Evolutionary conservation across 1,140 invertebrate genomes (phyloP).

Genomic region (Drosophila pectinifera): DNA sequence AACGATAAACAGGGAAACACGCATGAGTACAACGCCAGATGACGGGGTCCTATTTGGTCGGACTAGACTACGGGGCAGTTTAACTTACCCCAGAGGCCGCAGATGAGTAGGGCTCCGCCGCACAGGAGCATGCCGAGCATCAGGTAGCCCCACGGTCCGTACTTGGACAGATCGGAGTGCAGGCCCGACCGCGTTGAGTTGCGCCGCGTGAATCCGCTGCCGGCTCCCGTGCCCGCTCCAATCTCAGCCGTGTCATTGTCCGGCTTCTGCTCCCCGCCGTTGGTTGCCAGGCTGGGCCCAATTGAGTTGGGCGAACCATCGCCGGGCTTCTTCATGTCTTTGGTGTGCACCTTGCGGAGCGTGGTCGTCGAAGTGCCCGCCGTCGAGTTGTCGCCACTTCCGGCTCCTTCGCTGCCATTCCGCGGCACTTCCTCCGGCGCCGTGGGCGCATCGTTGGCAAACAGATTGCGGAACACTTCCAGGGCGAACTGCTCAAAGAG

Average conservation of each 20-base stretch:
- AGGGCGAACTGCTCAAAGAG: slow-evolving; percentile 81
- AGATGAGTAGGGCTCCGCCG: slow-evolving; percentile 88
- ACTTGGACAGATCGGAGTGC: slow-evolving; percentile 86
- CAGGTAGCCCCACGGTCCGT: slow-evolving; percentile 88
- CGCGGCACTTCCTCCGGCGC: slow-evolving; percentile 52
- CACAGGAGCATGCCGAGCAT: slow-evolving; percentile 88
- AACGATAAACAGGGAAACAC: slow-evolving; percentile 35
- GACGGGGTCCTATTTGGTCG: slow-evolving; percentile 67
- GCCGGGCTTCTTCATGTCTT: slow-evolving; percentile 73
- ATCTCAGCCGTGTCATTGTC: slow-evolving; percentile 60
- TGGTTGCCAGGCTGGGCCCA: slow-evolving; percentile 14
- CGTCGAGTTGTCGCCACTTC: slow-evolving; percentile 33
- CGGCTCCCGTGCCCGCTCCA: slow-evolving; percentile 21
- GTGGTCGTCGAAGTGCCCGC: slow-evolving; percentile 59
- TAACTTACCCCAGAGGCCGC: slow-evolving; percentile 87
- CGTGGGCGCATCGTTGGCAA: slow-evolving; percentile 72
- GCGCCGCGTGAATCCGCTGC: slow-evolving; percentile 71
- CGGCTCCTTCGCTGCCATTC: slow-evolving; percentile 34
- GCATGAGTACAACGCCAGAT: slow-evolving; percentile 64
- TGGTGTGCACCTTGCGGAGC: slow-evolving; percentile 71
- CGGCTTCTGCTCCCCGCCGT: slow-evolving; percentile 21
- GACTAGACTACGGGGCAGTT: slow-evolving; percentile 66
- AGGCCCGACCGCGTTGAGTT: slow-evolving; percentile 74
- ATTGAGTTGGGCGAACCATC: slow-evolving; percentile 71
- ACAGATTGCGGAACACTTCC: slow-evolving; percentile 78